Evolutionary conservation across 2,888 invertebrate species (phyloP).

Genomic region (Mechanitis messenoides): DNA sequence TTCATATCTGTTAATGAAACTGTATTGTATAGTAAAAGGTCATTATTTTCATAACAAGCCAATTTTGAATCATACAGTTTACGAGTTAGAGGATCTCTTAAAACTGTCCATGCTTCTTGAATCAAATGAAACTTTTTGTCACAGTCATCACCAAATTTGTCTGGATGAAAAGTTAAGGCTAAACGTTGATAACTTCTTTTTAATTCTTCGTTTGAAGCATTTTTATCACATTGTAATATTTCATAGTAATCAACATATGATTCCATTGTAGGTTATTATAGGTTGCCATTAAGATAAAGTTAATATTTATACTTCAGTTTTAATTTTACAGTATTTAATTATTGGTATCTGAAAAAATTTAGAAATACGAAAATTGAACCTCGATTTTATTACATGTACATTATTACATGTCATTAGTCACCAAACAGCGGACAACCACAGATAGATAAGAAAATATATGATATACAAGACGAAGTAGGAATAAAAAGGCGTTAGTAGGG

Average conservation of each 20-base stretch:
- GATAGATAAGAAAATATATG: too few species aligned
- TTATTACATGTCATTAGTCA: too few species aligned
- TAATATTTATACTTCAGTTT: too few species aligned
- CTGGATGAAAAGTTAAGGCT: slow-evolving; percentile 77
- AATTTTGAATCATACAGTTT: slow-evolving; percentile 81
- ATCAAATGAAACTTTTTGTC: slow-evolving; percentile 60
- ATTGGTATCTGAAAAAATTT: too few species aligned
- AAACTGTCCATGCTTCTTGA: slow-evolving; percentile 83
- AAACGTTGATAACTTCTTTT: slow-evolving; percentile 79
- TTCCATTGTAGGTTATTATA: slow-evolving; percentile 11
- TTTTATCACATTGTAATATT: slow-evolving; percentile 72
- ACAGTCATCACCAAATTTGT: slow-evolving; percentile 59
- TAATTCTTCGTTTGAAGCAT: slow-evolving; percentile 74
- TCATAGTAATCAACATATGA: slow-evolving; percentile 67
- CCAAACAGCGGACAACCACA: too few species aligned
- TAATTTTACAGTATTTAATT: too few species aligned
- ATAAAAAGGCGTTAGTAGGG: too few species aligned
- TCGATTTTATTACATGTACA: too few species aligned
- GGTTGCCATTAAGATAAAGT: too few species aligned
- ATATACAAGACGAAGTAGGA: too few species aligned
- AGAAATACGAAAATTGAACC: too few species aligned
- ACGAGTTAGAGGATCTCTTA: slow-evolving; percentile 77
- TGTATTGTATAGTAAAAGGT: slow-evolving; percentile 77
- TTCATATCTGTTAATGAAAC: slow-evolving; percentile 71
- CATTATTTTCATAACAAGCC: slow-evolving; percentile 75